Evolutionary conservation across 2,797 vertebrate genomes (phyloP).

Genomic region (Crax fasciolata): DNA sequence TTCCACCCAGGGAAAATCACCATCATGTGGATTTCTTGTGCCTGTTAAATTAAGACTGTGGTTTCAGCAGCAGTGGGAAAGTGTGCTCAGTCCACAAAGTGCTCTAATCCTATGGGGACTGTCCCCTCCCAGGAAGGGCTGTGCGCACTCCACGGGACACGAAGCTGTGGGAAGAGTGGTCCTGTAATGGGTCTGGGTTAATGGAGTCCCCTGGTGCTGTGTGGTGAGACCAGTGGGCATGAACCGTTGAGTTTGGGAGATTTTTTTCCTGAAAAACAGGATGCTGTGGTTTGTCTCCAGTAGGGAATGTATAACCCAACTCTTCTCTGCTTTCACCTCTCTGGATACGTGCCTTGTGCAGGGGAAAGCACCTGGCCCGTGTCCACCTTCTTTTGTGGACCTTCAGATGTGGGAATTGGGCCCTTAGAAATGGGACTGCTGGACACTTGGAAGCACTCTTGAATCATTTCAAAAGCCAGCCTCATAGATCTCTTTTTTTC

Average conservation of each 20-base stretch:
- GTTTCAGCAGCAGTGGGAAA: not conserved
- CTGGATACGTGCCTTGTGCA: not conserved
- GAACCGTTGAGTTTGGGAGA: not conserved
- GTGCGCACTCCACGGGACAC: accelerated
- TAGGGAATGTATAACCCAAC: not conserved
- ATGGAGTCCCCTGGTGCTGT: not conserved
- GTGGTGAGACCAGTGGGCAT: not conserved
- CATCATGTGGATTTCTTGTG: not conserved
- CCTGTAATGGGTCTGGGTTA: not conserved
- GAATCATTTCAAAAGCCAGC: not conserved
- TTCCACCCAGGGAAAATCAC: not conserved
- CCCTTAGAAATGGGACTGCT: not conserved
- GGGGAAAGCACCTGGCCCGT: not conserved
- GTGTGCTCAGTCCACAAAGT: accelerated
- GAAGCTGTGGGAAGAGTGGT: not conserved
- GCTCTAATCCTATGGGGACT: not conserved
- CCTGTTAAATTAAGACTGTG: not conserved
- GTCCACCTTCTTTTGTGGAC: not conserved
- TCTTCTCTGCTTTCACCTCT: not conserved
- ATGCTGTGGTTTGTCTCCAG: not conserved
- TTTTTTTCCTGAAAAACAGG: not conserved
- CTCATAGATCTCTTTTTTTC: not conserved
- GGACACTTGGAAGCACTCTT: not conserved
- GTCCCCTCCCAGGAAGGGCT: not conserved
- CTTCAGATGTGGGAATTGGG: not conserved